phyloP scores from a whole-genome alignment of 2,888 invertebrate genomes.

The Papilio demoleus region DNA sequence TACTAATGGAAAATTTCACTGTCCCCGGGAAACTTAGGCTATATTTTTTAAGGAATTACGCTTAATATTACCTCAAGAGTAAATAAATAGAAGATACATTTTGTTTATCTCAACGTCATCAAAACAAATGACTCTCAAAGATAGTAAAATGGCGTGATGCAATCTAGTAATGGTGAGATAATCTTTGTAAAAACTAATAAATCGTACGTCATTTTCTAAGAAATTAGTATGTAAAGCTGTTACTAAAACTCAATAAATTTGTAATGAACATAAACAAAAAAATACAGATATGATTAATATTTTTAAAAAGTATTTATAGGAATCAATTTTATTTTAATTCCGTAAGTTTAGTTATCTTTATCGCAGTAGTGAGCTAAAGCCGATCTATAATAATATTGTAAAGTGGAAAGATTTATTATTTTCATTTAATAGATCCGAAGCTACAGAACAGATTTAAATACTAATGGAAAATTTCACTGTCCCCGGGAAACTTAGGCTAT shows the following conservation, averaged over 20 bases:
- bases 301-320: neutral
- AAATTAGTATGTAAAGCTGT: neutral
- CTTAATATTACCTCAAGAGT: constrained; percentile 57
- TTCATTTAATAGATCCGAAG: no score
- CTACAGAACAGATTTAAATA: no score
- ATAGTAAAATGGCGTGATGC: constrained; percentile 22
- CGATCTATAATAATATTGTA: no score
- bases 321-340: neutral
- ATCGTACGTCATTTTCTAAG: neutral
- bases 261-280: no score
- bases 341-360: no score
- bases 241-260: neutral
- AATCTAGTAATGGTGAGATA: constrained; percentile 16
- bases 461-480: no score
- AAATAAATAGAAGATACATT: constrained; percentile 51
- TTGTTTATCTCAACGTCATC: constrained; percentile 31
- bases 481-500: no score
- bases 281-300: no score
- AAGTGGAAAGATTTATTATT: no score
- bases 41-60: constrained; percentile 52
- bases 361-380: no score
- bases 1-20: no score
- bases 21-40: no score
- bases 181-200: constrained; percentile 16
- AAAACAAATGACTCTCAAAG: constrained; percentile 21